A percentile compares a stretch with the other conserved stretches of the same genome.
These are phyloP conservation scores for Trichosurus vulpecula DNA, from an alignment of 2,797 vertebrate species.

Conservation along the genomic window DNA sequence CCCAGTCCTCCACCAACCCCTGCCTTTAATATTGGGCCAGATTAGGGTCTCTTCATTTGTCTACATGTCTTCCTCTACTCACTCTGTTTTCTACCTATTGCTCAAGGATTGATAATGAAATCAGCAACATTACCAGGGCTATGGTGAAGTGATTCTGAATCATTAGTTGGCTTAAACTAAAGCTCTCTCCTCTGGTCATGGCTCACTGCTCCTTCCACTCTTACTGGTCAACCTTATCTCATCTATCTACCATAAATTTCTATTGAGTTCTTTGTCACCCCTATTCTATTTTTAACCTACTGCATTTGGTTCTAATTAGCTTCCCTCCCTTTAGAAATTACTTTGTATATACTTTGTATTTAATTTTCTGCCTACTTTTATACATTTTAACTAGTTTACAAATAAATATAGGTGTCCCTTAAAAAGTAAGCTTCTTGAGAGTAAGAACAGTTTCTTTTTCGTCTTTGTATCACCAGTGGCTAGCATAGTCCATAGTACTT, in stretches of 20 bases:
- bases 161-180: background rate
- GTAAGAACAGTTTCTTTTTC: background rate
- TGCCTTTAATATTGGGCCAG: background rate
- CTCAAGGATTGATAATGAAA: background rate
- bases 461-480: background rate
- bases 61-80: background rate
- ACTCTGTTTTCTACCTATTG: background rate
- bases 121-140: background rate
- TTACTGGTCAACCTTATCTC: background rate
- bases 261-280: background rate
- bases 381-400: background rate
- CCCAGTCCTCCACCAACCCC: background rate
- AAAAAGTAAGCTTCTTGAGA: background rate
- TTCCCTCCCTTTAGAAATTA: background rate
- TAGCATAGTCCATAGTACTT: background rate
- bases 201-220: background rate
- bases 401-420: background rate
- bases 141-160: background rate
- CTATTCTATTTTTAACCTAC: background rate
- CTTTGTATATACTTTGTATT: background rate
- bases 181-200: background rate
- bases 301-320: background rate
- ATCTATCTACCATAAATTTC: background rate
- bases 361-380: background rate
- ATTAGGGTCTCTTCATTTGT: background rate